Percentiles rank a stretch among this genome's conserved stretches.
These are phyloP conservation scores for Halesus radiatus DNA, from an alignment of 1,140 invertebrate genomes.

Conservation along the genomic window DNA sequence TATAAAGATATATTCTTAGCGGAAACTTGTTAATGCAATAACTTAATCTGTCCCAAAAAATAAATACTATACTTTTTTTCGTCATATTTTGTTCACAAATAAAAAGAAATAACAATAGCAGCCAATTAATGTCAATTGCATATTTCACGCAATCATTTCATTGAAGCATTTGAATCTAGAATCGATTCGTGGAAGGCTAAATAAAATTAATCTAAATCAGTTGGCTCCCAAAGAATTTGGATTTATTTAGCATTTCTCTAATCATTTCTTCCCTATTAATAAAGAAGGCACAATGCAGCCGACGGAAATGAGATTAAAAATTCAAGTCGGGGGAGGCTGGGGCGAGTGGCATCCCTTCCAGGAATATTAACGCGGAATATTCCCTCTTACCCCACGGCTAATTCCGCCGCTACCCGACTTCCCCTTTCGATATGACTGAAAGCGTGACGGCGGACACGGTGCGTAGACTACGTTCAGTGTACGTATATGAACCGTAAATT, in stretches of 20 bases:
- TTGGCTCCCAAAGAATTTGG: neutral
- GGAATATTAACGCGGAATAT: constrained; percentile 20
- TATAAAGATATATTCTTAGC: too few relatives aligned
- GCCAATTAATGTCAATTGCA: too few relatives aligned
- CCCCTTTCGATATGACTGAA: constrained; percentile 22
- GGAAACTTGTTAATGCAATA: too few relatives aligned
- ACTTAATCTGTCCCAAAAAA: too few relatives aligned
- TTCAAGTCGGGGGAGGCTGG: neutral
- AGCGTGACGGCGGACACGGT: constrained; percentile 18
- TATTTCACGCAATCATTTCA: neutral
- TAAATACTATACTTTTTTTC: too few relatives aligned
- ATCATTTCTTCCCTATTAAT: neutral
- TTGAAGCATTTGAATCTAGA: neutral
- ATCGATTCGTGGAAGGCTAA: neutral
- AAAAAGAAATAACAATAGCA: too few relatives aligned
- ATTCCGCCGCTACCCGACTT: neutral
- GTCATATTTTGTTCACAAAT: too few relatives aligned
- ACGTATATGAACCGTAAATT: too few relatives aligned
- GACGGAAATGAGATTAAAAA: constrained; percentile 23
- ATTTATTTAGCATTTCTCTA: constrained; percentile 1
- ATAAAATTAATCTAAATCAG: neutral
- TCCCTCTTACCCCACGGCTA: constrained; percentile 1
- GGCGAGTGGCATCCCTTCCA: neutral
- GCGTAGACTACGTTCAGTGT: neutral
- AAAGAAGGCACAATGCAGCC: neutral